phyloP scores from a whole-genome alignment of 2,113 vertebrate genomes.

The Puma concolor region DNA sequence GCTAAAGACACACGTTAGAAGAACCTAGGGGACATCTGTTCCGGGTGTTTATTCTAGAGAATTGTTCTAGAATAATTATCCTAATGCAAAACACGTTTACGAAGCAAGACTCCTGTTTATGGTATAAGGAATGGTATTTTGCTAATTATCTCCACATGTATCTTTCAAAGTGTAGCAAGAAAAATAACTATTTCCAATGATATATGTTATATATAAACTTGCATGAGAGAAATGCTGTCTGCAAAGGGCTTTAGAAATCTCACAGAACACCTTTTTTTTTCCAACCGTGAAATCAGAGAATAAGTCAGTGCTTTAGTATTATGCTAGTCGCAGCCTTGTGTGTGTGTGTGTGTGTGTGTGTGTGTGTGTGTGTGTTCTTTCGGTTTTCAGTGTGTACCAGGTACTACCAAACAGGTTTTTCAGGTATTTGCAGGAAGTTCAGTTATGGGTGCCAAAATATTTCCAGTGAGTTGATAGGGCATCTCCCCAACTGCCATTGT shows the following conservation, averaged over 20 bases:
- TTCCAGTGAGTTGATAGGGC: neutral
- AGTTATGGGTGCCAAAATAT: neutral
- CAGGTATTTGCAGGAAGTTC: neutral
- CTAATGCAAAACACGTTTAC: neutral
- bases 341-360: too few species aligned
- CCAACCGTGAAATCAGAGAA: neutral
- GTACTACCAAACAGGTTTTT: neutral
- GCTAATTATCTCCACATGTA: neutral
- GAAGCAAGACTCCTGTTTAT: neutral
- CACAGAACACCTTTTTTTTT: neutral
- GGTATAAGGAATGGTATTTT: conserved; percentile 3
- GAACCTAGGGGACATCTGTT: neutral
- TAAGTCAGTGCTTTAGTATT: neutral
- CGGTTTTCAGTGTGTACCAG: neutral
- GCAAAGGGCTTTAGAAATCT: conserved; percentile 24
- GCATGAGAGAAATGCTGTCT: neutral
- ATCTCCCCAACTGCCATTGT: neutral
- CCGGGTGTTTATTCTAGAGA: neutral
- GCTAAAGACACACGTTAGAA: neutral
- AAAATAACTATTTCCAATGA: neutral
- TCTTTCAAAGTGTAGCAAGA: conserved; percentile 8
- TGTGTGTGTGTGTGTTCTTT: neutral
- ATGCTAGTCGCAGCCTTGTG: neutral
- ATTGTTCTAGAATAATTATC: conserved; percentile 40
- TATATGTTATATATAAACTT: neutral